These are phyloP conservation scores for Larimichthys crocea DNA, from an alignment of 2,113 vertebrate species.

Conservation along the genomic window DNA sequence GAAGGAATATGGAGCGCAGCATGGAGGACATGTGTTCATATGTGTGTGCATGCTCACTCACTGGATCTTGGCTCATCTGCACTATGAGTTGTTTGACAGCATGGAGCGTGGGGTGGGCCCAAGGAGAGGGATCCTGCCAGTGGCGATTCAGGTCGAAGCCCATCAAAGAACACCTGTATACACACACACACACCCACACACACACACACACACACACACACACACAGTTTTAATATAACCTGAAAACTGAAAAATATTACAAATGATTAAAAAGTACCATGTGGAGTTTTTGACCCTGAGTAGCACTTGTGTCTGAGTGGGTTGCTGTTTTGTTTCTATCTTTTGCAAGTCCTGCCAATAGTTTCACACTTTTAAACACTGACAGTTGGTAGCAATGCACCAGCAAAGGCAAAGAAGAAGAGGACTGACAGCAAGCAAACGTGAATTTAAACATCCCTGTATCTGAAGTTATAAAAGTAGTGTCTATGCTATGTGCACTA, in stretches of 20 bases:
- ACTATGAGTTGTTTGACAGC: conserved; percentile 96
- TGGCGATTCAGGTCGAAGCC: conserved; percentile 98
- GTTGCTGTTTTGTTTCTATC: too few relatives aligned
- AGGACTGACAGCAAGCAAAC: neutral
- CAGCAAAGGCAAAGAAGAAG: neutral
- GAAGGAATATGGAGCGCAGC: conserved; percentile 36
- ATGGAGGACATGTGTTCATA: conserved; percentile 1
- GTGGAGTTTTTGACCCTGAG: neutral
- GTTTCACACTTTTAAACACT: too few relatives aligned
- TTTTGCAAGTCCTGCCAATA: too few relatives aligned
- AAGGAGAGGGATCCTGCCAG: conserved; percentile 96
- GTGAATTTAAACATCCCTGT: too few relatives aligned
- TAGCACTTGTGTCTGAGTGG: too few relatives aligned
- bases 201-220: conserved; percentile 46
- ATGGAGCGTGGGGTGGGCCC: conserved; percentile 96
- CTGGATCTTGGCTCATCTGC: conserved; percentile 95
- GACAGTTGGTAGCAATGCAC: neutral
- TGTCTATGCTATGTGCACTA: too few relatives aligned
- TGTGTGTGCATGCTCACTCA: conserved; percentile 76
- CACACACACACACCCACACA: conserved; percentile 43
- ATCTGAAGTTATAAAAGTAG: too few relatives aligned
- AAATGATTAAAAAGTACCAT: conserved; percentile 1
- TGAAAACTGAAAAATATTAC: neutral
- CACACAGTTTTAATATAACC: conserved; percentile 13
- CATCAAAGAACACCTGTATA: conserved; percentile 94